Percentiles rank a stretch among this genome's conserved stretches.
These are phyloP conservation scores for Hydrolagus affinis DNA, from an alignment of 2,113 vertebrate species.

Conservation along the genomic window DNA sequence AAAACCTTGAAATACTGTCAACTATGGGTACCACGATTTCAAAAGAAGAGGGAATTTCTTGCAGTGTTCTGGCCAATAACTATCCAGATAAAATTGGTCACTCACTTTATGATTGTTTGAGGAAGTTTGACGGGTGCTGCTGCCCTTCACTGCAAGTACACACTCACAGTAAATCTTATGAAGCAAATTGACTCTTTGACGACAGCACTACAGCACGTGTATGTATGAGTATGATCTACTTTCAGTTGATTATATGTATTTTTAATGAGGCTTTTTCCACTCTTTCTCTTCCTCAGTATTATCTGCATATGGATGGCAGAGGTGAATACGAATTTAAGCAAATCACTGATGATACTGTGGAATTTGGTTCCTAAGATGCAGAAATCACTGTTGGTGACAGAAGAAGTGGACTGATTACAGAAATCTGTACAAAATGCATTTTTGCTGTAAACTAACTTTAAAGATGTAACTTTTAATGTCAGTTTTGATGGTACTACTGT, in stretches of 20 bases:
- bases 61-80: no score
- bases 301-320: slow-evolving; percentile 94
- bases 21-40: no score
- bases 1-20: no score
- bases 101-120: no score
- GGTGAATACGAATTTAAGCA: slow-evolving; percentile 92
- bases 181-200: no score
- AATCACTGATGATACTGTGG: slow-evolving; percentile 88
- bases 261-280: not conserved
- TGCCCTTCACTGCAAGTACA: no score
- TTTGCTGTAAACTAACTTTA: slow-evolving; percentile 14
- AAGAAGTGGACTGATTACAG: slow-evolving; percentile 40
- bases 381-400: slow-evolving; percentile 30
- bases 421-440: slow-evolving; percentile 39
- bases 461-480: slow-evolving; percentile 47
- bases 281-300: slow-evolving; percentile 59
- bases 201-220: not conserved
- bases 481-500: slow-evolving; percentile 37
- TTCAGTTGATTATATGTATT: slow-evolving; percentile 1
- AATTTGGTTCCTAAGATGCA: slow-evolving; percentile 80
- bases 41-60: no score
- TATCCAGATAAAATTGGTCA: no score
- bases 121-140: no score
- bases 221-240: not conserved
- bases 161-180: no score